Evolutionary conservation across 37 sponge, comb jelly and placozoan species (phyloP).

Genomic region (Ianthella basta): DNA sequence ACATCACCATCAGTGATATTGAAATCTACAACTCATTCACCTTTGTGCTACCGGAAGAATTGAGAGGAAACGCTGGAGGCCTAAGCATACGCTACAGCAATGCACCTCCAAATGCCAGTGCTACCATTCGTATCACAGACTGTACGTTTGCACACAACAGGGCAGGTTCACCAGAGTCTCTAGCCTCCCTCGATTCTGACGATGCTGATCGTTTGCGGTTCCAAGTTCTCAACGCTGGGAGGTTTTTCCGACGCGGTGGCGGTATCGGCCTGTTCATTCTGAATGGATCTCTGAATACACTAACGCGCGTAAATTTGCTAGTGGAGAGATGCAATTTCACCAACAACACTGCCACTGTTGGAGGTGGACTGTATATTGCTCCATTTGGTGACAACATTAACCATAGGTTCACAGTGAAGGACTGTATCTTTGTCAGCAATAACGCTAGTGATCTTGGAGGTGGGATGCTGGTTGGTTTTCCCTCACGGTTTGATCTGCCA

Average conservation of each 20-base stretch:
- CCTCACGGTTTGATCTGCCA: background rate
- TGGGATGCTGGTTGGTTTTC: constrained; percentile 29
- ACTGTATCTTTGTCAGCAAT: constrained; percentile 21
- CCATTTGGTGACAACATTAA: constrained; percentile 24
- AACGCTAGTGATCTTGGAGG: constrained; percentile 25
- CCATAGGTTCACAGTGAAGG: background rate
- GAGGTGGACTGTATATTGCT: constrained; percentile 16
- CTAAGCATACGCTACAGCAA: constrained; percentile 40
- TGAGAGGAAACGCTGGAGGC: constrained; percentile 47
- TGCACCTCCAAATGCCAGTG: background rate
- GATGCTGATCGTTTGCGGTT: background rate
- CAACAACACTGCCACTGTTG: constrained; percentile 28
- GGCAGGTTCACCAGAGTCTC: background rate
- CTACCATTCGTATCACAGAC: background rate
- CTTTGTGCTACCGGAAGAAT: background rate
- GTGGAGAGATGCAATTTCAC: constrained; percentile 27
- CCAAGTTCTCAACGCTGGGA: too few species aligned
- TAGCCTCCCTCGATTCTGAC: too few species aligned
- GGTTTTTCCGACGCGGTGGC: constrained; percentile 61
- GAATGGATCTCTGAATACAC: background rate
- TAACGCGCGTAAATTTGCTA: background rate
- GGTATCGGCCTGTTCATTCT: constrained; percentile 42
- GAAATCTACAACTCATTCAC: constrained; percentile 28
- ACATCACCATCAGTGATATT: constrained; percentile 4
- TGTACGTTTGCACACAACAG: constrained; percentile 31